phyloP scores from a whole-genome alignment of 1,140 invertebrate species.

The Drosophila cardini region DNA sequence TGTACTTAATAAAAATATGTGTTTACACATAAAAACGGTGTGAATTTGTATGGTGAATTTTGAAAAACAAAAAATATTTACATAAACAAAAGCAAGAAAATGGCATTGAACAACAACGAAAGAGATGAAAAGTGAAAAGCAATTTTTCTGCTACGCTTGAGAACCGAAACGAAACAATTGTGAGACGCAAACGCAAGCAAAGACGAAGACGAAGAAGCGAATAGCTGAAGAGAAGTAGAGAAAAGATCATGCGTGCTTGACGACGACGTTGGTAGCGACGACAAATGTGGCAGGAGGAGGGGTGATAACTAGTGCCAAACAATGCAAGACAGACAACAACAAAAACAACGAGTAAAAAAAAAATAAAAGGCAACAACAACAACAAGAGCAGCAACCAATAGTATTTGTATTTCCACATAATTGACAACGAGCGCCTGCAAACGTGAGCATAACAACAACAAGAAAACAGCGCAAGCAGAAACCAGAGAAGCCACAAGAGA shows the following conservation, averaged over 20 bases:
- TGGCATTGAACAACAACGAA: constrained; percentile 43
- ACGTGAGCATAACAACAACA: constrained; percentile 31
- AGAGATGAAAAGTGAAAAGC: constrained; percentile 55
- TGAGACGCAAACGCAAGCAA: constrained; percentile 16
- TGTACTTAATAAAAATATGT: constrained; percentile 9
- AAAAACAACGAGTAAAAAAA: constrained; percentile 11
- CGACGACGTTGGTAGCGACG: constrained; percentile 25
- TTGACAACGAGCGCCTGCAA: constrained; percentile 49
- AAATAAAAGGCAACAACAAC: background rate
- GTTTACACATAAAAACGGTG: background rate
- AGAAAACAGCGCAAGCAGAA: constrained; percentile 5
- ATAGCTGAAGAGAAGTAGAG: constrained; percentile 49
- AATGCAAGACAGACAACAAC: constrained; percentile 40
- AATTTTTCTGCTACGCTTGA: constrained; percentile 55
- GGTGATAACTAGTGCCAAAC: constrained; percentile 53
- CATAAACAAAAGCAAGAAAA: constrained; percentile 35
- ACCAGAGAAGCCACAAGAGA: constrained; percentile 1
- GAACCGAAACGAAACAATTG: constrained; percentile 51
- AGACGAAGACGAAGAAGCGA: constrained; percentile 30
- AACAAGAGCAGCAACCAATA: constrained; percentile 21
- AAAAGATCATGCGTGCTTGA: constrained; percentile 59
- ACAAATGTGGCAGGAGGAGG: constrained; percentile 25
- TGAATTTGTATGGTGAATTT: constrained; percentile 18
- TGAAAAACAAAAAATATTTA: background rate
- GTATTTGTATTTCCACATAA: constrained; percentile 52